Conservation (phyloP, 2,888 invertebrate genomes). For the Eutolmus rufibarbis region DNA sequence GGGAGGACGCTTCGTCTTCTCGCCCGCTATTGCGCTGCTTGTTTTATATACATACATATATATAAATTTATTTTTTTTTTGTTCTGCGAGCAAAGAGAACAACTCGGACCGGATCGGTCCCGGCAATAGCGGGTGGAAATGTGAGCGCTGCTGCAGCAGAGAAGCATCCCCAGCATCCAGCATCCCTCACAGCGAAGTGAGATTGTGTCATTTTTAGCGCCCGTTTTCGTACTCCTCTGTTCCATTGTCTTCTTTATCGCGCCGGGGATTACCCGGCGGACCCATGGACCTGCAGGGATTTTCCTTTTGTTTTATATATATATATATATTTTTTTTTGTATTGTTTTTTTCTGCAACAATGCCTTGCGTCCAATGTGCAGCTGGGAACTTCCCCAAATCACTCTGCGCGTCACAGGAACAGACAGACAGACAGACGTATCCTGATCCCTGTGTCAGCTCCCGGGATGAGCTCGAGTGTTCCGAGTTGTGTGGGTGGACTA, state of each 20-base stretch:
- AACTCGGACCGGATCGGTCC: not conserved
- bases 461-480: not conserved
- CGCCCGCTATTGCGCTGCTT: not conserved
- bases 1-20: not conserved
- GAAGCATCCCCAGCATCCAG: not conserved
- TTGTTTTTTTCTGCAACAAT: not conserved
- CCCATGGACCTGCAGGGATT: not conserved
- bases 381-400: not conserved
- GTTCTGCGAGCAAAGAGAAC: not conserved
- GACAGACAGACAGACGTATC: not conserved
- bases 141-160: not conserved
- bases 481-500: not conserved
- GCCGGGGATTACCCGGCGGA: not conserved
- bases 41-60: not conserved
- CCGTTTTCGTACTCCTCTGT: not conserved
- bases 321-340: not conserved
- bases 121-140: not conserved
- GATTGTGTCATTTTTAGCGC: slow-evolving; percentile 33
- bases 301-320: not conserved
- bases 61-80: not conserved
- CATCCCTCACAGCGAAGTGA: slow-evolving; percentile 8
- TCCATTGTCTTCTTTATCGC: not conserved
- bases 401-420: not conserved
- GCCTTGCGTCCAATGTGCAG: not conserved
- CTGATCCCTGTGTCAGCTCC: not conserved